Evolutionary conservation across 2,888 invertebrate genomes (phyloP).

Genomic region (Smittia aterrima): DNA sequence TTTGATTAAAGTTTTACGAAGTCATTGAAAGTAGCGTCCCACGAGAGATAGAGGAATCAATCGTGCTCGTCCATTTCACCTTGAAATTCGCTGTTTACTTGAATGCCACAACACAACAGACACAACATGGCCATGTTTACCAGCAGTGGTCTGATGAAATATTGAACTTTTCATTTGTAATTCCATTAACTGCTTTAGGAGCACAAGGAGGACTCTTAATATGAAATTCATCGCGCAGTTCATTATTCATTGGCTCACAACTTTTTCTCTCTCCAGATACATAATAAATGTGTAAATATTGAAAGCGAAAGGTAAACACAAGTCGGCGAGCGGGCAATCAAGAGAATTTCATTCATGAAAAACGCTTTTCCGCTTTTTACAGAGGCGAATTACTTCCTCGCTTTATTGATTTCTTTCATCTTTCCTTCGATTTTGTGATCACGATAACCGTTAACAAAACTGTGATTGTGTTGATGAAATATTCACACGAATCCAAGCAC

Average conservation of each 20-base stretch:
- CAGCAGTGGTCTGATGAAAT: background rate
- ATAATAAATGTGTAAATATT: slow-evolving; percentile 16
- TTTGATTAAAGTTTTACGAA: background rate
- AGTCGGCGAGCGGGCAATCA: background rate
- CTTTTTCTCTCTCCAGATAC: background rate
- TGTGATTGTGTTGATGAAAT: background rate
- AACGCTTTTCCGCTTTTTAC: background rate
- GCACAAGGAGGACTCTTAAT: background rate
- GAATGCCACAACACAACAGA: background rate
- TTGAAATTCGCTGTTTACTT: slow-evolving; percentile 1
- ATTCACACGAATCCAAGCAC: too few species aligned
- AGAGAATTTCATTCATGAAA: slow-evolving; percentile 9
- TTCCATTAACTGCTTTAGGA: background rate
- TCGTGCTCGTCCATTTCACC: background rate
- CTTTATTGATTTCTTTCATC: background rate
- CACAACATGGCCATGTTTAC: background rate
- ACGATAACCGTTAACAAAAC: background rate
- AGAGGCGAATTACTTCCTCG: background rate
- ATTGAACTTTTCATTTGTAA: slow-evolving; percentile 11
- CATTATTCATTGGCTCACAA: background rate
- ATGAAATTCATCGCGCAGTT: background rate
- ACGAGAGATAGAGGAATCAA: too few species aligned
- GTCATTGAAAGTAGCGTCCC: too few species aligned
- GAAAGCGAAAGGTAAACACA: slow-evolving; percentile 13
- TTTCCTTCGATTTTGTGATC: background rate